phyloP scores from a whole-genome alignment of 1,140 invertebrate species.

The Philaenus spumarius region DNA sequence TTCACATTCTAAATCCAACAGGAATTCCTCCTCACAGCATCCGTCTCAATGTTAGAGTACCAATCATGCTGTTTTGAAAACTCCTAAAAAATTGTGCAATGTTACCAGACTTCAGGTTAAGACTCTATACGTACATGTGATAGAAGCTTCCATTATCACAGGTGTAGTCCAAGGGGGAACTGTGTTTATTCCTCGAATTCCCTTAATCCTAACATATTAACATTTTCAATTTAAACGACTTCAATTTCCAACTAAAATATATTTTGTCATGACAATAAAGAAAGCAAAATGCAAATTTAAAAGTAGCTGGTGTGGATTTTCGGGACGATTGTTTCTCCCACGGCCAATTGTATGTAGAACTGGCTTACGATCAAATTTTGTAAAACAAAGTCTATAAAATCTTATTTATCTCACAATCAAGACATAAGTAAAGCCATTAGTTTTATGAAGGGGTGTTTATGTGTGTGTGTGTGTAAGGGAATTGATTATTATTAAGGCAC shows the following conservation, averaged over 20 bases:
- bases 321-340: too few relatives aligned
- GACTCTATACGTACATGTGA: conserved; percentile 28
- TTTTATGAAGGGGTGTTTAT: too few relatives aligned
- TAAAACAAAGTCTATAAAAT: not conserved
- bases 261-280: conserved; percentile 48
- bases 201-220: conserved; percentile 35
- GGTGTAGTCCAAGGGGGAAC: conserved; percentile 36
- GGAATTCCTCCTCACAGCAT: too few relatives aligned
- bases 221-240: conserved; percentile 41
- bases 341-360: too few relatives aligned
- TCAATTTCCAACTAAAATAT: conserved; percentile 45
- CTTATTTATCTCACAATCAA: not conserved
- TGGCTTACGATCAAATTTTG: too few relatives aligned
- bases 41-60: conserved; percentile 36
- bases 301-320: too few relatives aligned
- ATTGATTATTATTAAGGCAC: too few relatives aligned
- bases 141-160: conserved; percentile 37
- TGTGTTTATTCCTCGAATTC: conserved; percentile 33
- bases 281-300: conserved; percentile 47
- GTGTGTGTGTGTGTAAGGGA: not conserved
- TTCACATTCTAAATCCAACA: too few relatives aligned
- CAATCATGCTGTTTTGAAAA: conserved; percentile 42
- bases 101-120: conserved; percentile 35
- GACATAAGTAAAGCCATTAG: not conserved
- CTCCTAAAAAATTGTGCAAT: conserved; percentile 40